Evolutionary conservation across 2,113 vertebrate species (phyloP).

Genomic region (Leptosomus discolor): DNA sequence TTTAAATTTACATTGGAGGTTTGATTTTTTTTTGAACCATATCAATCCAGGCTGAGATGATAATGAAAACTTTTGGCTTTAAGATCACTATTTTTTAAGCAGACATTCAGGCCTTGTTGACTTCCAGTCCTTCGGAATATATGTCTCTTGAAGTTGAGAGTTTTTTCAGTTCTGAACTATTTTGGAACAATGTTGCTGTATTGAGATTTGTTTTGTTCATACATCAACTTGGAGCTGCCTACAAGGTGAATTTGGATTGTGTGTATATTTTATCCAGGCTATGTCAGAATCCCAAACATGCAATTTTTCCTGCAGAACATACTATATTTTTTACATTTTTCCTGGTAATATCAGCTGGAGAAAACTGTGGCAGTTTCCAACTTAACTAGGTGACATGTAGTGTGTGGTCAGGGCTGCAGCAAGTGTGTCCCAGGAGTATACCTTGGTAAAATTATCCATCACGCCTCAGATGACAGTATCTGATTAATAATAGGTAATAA

Average conservation of each 20-base stretch:
- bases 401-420: not conserved
- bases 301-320: not conserved
- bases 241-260: not conserved
- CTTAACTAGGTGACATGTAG: not conserved
- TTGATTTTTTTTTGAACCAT: not conserved
- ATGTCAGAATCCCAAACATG: not conserved
- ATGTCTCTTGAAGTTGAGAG: not conserved
- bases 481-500: not conserved
- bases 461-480: not conserved
- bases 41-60: not conserved
- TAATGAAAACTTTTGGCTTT: not conserved
- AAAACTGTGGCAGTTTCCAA: not conserved
- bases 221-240: not conserved
- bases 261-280: not conserved
- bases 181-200: not conserved
- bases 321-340: not conserved
- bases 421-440: not conserved
- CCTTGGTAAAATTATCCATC: not conserved
- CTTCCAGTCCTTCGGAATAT: not conserved
- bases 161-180: not conserved
- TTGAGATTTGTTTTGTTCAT: not conserved
- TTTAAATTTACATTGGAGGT: not conserved
- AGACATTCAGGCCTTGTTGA: not conserved
- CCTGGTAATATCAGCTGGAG: not conserved
- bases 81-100: not conserved